These are phyloP conservation scores for Stegodyphus mimosarum DNA, from an alignment of 1,140 invertebrate species.

Conservation along the genomic window DNA sequence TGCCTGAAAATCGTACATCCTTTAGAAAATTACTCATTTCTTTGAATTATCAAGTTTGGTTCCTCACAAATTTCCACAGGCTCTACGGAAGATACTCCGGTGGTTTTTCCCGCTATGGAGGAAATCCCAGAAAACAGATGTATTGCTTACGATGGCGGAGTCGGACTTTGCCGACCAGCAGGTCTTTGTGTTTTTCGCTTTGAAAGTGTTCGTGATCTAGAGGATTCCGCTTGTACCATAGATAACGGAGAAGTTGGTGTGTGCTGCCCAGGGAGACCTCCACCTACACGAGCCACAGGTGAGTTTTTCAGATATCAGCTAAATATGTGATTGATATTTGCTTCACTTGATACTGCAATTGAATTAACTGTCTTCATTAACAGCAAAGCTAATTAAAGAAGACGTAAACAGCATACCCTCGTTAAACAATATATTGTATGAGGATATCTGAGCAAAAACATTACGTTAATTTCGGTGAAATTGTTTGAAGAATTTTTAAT, in stretches of 20 bases:
- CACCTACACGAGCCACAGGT: slow-evolving; percentile 36
- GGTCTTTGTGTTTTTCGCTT: slow-evolving; percentile 37
- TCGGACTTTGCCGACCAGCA: slow-evolving; percentile 12
- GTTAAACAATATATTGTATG: no score
- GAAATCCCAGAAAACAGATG: slow-evolving; percentile 27
- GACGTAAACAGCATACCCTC: no score
- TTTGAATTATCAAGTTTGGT: no score
- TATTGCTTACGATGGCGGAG: slow-evolving; percentile 7
- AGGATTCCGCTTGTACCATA: slow-evolving; percentile 29
- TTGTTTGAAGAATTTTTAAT: no score
- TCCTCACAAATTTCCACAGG: not conserved
- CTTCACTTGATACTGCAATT: no score
- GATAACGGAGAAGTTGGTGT: slow-evolving; percentile 32
- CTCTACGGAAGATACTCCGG: slow-evolving; percentile 8
- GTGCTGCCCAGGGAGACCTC: slow-evolving; percentile 52
- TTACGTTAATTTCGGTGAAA: no score
- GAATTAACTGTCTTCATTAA: no score
- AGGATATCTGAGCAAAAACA: no score
- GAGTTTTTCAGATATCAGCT: not conserved
- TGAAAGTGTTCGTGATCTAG: slow-evolving; percentile 16
- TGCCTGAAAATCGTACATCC: not conserved
- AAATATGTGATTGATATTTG: no score
- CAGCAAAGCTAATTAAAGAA: no score
- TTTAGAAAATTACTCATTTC: not conserved
- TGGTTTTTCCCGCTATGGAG: slow-evolving; percentile 6